phyloP scores from a whole-genome alignment of 2,888 invertebrate species.

The Entomobrya proxima region DNA sequence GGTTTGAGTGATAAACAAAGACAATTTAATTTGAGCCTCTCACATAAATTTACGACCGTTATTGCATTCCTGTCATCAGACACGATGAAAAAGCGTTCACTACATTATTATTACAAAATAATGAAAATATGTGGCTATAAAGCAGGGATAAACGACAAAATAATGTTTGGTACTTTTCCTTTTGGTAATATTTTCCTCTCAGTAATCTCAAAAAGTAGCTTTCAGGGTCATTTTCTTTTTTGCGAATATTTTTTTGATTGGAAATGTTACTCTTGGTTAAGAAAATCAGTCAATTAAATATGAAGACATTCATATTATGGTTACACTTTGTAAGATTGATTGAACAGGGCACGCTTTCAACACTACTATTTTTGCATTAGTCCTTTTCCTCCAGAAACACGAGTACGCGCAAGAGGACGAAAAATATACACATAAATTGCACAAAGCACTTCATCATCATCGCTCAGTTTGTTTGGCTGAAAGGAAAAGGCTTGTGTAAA shows the following conservation, averaged over 20 bases:
- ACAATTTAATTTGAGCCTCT: slow-evolving; percentile 12
- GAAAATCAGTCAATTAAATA: no score
- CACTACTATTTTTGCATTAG: no score
- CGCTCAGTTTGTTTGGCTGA: slow-evolving; percentile 37
- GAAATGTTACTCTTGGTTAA: no score
- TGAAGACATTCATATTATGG: no score
- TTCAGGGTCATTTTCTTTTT: no score
- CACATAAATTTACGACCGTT: slow-evolving; percentile 22
- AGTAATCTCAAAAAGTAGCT: no score
- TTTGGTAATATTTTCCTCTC: no score
- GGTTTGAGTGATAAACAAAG: background rate
- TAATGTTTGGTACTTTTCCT: no score
- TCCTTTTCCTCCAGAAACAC: no score
- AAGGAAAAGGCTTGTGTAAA: slow-evolving; percentile 44
- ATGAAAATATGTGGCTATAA: background rate
- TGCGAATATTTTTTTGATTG: no score
- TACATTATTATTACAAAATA: background rate
- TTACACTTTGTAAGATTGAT: no score
- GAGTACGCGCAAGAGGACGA: background rate
- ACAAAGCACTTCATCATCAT: slow-evolving; percentile 27
- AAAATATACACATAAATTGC: background rate
- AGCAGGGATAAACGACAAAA: background rate
- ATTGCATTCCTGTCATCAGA: background rate
- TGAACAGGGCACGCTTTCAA: no score
- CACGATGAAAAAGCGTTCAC: background rate